Percentiles rank a stretch among this genome's conserved stretches.
Conservation (phyloP, 2,888 invertebrate species). For the Perizoma flavofasciatum region DNA sequence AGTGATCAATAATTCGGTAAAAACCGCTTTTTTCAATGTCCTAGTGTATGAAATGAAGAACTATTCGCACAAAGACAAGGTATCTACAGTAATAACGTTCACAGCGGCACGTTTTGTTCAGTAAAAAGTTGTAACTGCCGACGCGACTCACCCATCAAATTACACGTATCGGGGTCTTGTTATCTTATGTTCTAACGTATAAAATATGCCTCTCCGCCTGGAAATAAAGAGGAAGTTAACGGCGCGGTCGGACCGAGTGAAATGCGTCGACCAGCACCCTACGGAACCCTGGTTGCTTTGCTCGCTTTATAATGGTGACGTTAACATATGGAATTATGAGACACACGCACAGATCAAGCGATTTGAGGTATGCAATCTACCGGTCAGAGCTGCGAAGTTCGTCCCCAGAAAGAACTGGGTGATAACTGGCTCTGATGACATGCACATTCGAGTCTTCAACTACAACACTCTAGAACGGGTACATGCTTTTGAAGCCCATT, state of each 20-base stretch:
- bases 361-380: slow-evolving; percentile 97
- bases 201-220: slow-evolving; percentile 88
- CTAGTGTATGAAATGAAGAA: slow-evolving; percentile 32
- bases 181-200: slow-evolving; percentile 75
- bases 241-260: slow-evolving; percentile 98
- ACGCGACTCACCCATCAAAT: slow-evolving; percentile 26
- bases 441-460: slow-evolving; percentile 98
- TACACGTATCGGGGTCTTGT: slow-evolving; percentile 44
- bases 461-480: slow-evolving; percentile 99
- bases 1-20: slow-evolving; percentile 23
- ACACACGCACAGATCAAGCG: slow-evolving; percentile 93
- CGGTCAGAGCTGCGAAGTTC: slow-evolving; percentile 97
- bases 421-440: slow-evolving; percentile 98
- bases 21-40: slow-evolving; percentile 21
- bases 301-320: slow-evolving; percentile 99
- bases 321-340: slow-evolving; percentile 99
- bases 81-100: slow-evolving; percentile 16
- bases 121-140: slow-evolving; percentile 17
- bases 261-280: slow-evolving; percentile 98
- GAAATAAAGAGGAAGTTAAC: slow-evolving; percentile 99
- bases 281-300: slow-evolving; percentile 99
- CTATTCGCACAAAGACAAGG: slow-evolving; percentile 26
- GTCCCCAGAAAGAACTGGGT: slow-evolving; percentile 99
- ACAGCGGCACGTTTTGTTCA: slow-evolving; percentile 24
- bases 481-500: slow-evolving; percentile 98